Evolutionary conservation across 2,113 vertebrate species (phyloP).

Genomic region (Phalacrocorax pelagicus): DNA sequence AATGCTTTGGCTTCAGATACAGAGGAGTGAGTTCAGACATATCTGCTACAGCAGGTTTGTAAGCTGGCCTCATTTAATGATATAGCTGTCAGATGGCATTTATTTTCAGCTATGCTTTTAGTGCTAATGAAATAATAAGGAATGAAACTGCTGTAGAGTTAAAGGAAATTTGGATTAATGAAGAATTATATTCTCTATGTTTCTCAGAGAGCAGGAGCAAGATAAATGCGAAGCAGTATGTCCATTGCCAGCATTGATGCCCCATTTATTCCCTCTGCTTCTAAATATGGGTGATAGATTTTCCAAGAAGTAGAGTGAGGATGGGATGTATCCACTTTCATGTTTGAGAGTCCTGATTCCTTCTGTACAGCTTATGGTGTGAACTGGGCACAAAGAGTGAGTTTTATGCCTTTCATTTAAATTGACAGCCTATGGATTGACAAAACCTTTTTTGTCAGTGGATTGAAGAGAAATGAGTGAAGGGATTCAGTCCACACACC

Average conservation of each 20-base stretch:
- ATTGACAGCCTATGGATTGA: neutral
- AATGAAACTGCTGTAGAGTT: neutral
- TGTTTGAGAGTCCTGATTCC: neutral
- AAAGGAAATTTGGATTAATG: neutral
- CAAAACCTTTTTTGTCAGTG: neutral
- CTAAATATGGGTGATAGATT: neutral
- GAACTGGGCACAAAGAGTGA: neutral
- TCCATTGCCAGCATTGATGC: neutral
- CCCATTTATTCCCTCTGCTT: neutral
- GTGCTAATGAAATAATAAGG: slow-evolving; percentile 14
- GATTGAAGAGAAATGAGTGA: neutral
- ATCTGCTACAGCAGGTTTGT: neutral
- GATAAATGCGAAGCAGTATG: neutral
- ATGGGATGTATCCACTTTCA: neutral
- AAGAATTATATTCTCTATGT: neutral
- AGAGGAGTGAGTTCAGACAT: neutral
- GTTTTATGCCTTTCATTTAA: neutral
- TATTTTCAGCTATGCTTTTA: slow-evolving; percentile 27
- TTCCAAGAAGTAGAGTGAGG: neutral
- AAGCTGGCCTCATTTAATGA: slow-evolving; percentile 6
- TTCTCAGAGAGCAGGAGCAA: neutral
- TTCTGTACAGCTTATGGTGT: neutral
- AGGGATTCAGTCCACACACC: neutral
- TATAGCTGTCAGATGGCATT: neutral
- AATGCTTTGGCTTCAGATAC: neutral